phyloP scores from a whole-genome alignment of 2,113 vertebrate genomes.

The Sylvietta virens region DNA sequence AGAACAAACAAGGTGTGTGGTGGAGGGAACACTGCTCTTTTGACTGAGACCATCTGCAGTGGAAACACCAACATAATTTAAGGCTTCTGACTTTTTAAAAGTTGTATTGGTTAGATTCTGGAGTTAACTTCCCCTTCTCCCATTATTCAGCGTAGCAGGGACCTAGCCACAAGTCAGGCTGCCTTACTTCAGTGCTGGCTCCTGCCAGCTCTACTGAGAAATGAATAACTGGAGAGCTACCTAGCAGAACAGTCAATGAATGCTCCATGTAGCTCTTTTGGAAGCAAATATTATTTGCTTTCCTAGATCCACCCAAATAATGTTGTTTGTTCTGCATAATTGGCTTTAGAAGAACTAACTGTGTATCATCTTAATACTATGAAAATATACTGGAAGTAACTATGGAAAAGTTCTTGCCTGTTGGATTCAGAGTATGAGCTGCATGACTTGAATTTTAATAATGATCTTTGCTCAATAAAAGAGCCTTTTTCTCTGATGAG shows the following conservation, averaged over 20 bases:
- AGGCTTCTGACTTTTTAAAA: background rate
- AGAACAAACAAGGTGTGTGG: background rate
- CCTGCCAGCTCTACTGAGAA: background rate
- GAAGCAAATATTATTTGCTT: background rate
- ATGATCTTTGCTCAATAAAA: background rate
- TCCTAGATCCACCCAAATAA: background rate
- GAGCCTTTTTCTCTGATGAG: background rate
- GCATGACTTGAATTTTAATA: constrained; percentile 20
- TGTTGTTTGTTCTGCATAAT: constrained; percentile 19
- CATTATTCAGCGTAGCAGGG: background rate
- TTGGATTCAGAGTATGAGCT: background rate
- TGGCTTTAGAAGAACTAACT: background rate
- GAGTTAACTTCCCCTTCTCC: background rate
- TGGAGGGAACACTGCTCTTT: background rate
- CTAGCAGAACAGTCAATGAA: background rate
- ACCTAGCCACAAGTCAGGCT: background rate
- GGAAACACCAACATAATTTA: background rate
- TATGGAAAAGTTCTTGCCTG: background rate
- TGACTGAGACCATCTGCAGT: background rate
- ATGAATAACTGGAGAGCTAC: background rate
- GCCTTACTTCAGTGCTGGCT: background rate
- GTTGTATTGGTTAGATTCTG: background rate
- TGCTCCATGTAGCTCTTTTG: background rate
- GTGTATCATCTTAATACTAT: background rate
- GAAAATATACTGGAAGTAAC: background rate